Evolutionary conservation across 2,888 invertebrate genomes (phyloP), one percentile per base, ranked within the genome.

Genomic region (Conomelus anceps): DNA sequence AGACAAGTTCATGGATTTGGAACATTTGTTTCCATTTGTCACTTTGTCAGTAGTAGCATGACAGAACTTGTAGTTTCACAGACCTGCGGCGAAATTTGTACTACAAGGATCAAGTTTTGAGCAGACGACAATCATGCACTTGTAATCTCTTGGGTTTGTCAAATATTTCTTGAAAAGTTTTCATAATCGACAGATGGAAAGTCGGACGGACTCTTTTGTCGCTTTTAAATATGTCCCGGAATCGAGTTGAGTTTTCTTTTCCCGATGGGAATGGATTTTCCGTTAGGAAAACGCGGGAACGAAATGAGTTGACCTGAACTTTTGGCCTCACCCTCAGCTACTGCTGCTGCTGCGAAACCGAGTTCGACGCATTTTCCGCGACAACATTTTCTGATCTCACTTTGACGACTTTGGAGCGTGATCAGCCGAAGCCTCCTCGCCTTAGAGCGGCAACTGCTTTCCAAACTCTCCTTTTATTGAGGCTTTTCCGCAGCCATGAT

Each of bases 211-310:
- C 86, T 86, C 86, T 86, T 86, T 86, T 86, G 86, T 86, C 86
- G 86, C 86, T 86, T 86, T 26, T 86, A 86, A 86, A 86, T 86
- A 86, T 86, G 86, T 86, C 23, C 86, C 86, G 86, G 86, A 86
- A 86, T 86, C 86, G 86, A 86, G 86, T 86, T 86, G 86, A 86
- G 86, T 29, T 86, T 86, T 26, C 86, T 26, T 63, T 63, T 86
- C 86, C 86, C 86, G 29, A 22, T 86, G 86, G 86, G 29, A 86
- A 86, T 86, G 29, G 86, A 86, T 86, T 86, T 86, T 86, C 86
- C 86, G 23, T 23, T 23, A 86, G 86, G 26, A 86, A 86, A 86
- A 26, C 86, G 23, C 86, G 86, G 86, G 22, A 86, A 86, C 86
- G 24, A 23, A 86, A 86, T 86, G 86, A 86, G 86, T 86, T 86